Conservation (phyloP, 2,797 vertebrate species). For the Takifugu ocellatus region DNA sequence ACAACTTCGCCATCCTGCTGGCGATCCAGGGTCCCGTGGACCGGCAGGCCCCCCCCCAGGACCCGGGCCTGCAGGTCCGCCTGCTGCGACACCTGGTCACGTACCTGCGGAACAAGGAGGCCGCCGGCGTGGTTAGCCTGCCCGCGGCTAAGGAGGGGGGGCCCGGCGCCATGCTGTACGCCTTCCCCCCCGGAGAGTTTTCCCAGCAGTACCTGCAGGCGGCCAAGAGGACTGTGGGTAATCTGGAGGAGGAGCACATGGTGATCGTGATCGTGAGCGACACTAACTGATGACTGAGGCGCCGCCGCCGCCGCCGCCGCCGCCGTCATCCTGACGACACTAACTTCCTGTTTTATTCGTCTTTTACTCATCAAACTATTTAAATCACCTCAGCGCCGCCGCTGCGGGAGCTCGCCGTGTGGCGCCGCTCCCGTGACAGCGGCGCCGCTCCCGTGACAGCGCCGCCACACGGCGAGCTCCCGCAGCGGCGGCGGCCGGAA, state of each 20-base stretch:
- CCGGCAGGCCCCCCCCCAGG: constrained; percentile 76
- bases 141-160: constrained; percentile 87
- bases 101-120: constrained; percentile 98
- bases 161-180: constrained; percentile 91
- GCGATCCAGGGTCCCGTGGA: constrained; percentile 86
- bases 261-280: constrained; percentile 94
- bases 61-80: constrained; percentile 90
- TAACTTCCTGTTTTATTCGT: no score
- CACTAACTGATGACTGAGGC: constrained; percentile 59
- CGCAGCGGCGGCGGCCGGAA: no score
- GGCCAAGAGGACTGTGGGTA: constrained; percentile 89
- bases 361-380: no score
- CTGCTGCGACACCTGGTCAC: constrained; percentile 97
- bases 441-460: no score
- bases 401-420: no score
- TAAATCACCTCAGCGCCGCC: no score
- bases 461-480: no score
- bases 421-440: no score
- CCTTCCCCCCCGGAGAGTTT: constrained; percentile 96
- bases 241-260: constrained; percentile 95
- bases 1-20: constrained; percentile 89
- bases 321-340: constrained; percentile 6
- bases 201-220: constrained; percentile 94
- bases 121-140: constrained; percentile 94
- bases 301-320: no score